Conservation (phyloP, 2,797 vertebrate species). For the Bradypodion ventrale region DNA sequence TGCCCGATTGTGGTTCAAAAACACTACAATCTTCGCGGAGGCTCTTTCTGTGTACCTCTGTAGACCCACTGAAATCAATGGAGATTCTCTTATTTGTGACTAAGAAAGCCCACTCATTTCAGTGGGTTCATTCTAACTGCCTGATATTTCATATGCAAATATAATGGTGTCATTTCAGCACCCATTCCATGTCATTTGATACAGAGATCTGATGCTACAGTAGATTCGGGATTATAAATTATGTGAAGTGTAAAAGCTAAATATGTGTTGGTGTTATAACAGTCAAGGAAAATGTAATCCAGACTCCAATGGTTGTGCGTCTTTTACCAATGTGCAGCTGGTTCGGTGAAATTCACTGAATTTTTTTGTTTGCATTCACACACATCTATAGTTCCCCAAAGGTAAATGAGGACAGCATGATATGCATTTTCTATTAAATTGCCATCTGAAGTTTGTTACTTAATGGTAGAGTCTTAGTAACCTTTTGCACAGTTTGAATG, state of each 20-base stretch:
- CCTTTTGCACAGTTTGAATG: not conserved
- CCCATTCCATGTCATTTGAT: not conserved
- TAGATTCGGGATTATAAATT: not conserved
- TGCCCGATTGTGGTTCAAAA: too few species aligned
- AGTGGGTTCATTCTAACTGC: too few species aligned
- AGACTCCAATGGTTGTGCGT: not conserved
- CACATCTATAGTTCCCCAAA: conserved; percentile 22
- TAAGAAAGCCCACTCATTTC: too few species aligned
- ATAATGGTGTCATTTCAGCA: not conserved
- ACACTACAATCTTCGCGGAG: too few species aligned
- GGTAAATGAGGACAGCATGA: not conserved
- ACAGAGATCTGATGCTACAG: not conserved
- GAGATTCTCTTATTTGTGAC: too few species aligned
- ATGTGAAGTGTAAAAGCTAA: not conserved
- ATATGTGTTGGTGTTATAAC: not conserved
- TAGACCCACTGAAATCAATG: too few species aligned
- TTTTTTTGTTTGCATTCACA: not conserved
- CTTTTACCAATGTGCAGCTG: not conserved
- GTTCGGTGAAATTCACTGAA: not conserved
- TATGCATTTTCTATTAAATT: conserved; percentile 1
- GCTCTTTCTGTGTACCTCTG: too few species aligned
- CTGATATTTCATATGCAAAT: too few species aligned
- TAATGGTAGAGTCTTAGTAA: conserved; percentile 29
- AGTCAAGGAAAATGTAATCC: not conserved
- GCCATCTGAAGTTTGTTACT: not conserved